These are phyloP conservation scores for Morelia viridis DNA, from an alignment of 2,797 vertebrate genomes.

Conservation along the genomic window DNA sequence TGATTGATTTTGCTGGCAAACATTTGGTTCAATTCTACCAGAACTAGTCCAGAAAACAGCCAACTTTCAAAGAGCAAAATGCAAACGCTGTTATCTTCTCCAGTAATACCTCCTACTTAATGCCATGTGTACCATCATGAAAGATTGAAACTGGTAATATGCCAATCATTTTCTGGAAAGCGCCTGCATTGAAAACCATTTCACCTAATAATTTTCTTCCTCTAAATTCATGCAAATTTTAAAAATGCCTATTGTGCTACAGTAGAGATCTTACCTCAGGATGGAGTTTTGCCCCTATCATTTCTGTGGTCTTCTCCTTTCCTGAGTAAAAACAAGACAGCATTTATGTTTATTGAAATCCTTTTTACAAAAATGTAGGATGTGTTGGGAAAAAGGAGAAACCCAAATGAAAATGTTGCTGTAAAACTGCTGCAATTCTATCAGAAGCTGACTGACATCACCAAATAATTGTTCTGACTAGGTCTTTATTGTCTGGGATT, in stretches of 20 bases:
- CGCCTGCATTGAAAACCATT: slow-evolving; percentile 56
- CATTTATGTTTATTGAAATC: background rate
- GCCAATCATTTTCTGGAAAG: slow-evolving; percentile 48
- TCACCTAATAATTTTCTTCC: slow-evolving; percentile 42
- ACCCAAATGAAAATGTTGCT: background rate
- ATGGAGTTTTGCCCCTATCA: slow-evolving; percentile 50
- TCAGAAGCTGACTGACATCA: background rate
- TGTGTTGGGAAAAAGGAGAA: slow-evolving; percentile 21
- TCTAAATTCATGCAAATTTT: slow-evolving; percentile 59
- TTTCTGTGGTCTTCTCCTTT: slow-evolving; percentile 32
- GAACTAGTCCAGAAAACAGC: background rate
- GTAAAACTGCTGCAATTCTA: background rate
- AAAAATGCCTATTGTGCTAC: slow-evolving; percentile 55
- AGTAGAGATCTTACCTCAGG: slow-evolving; percentile 51
- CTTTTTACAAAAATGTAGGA: slow-evolving; percentile 25
- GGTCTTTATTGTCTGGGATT: background rate
- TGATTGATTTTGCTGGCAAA: background rate
- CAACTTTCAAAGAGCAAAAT: too few species aligned
- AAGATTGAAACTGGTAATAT: slow-evolving; percentile 38
- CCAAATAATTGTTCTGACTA: background rate
- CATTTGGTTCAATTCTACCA: background rate
- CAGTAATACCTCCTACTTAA: background rate
- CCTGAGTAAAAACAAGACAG: background rate
- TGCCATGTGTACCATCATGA: slow-evolving; percentile 4
- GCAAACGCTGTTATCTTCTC: too few species aligned